These are phyloP conservation scores for Sardina pilchardus DNA, from an alignment of 2,113 vertebrate species.

Conservation along the genomic window DNA sequence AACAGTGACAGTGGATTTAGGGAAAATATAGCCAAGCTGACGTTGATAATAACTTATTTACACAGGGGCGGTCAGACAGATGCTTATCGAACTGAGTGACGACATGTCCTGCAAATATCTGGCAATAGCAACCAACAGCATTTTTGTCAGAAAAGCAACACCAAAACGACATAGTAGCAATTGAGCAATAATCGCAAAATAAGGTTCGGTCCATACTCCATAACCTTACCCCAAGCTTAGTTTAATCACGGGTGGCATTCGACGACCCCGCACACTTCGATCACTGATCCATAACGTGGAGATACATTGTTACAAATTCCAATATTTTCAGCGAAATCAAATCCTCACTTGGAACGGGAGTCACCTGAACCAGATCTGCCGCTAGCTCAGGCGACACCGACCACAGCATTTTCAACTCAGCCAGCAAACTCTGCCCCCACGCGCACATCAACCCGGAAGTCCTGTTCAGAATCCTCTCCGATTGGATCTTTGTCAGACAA, in stretches of 20 bases:
- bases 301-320: slow-evolving; percentile 53
- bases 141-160: slow-evolving; percentile 10
- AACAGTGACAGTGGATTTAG: neutral
- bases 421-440: slow-evolving; percentile 33
- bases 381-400: slow-evolving; percentile 29
- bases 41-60: neutral
- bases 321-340: slow-evolving; percentile 32
- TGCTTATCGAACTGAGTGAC: neutral
- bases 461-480: slow-evolving; percentile 7
- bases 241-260: slow-evolving; percentile 39
- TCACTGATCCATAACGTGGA: slow-evolving; percentile 34
- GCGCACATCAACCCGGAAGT: slow-evolving; percentile 51
- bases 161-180: neutral
- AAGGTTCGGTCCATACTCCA: neutral
- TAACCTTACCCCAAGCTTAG: slow-evolving; percentile 50
- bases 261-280: slow-evolving; percentile 29
- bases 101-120: neutral
- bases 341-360: slow-evolving; percentile 38
- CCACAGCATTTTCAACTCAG: slow-evolving; percentile 42
- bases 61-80: neutral
- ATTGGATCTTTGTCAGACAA: slow-evolving; percentile 42
- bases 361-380: slow-evolving; percentile 22
- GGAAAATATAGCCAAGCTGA: neutral
- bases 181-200: neutral
- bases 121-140: neutral